phyloP scores from a whole-genome alignment of 2,888 invertebrate genomes.

The Eristalis intricaria region DNA sequence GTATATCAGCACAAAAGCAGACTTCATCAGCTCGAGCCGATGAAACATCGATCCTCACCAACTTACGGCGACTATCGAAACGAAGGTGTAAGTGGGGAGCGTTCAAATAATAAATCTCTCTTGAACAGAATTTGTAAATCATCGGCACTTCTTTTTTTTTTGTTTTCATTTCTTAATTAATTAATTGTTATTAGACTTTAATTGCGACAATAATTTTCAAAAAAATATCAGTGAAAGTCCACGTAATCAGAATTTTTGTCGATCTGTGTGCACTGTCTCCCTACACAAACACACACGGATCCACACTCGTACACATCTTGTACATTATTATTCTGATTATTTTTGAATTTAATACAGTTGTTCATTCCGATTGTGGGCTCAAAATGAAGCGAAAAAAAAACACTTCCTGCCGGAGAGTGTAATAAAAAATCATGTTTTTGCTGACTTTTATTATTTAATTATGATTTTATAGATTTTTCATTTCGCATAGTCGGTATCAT shows the following conservation, averaged over 20 bases:
- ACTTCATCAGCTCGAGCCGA: neutral
- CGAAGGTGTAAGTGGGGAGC: neutral
- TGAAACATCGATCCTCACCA: neutral
- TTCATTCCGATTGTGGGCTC: neutral
- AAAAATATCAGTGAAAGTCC: slow-evolving; percentile 50
- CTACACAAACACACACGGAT: neutral
- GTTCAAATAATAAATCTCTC: slow-evolving; percentile 47
- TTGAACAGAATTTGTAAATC: slow-evolving; percentile 26
- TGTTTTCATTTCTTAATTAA: slow-evolving; percentile 72
- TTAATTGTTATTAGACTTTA: slow-evolving; percentile 75
- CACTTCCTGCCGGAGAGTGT: slow-evolving; percentile 23
- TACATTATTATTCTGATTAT: slow-evolving; percentile 1
- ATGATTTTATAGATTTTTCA: slow-evolving; percentile 42
- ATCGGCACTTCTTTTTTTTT: slow-evolving; percentile 45
- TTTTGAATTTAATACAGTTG: slow-evolving; percentile 20
- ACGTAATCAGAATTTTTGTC: slow-evolving; percentile 29
- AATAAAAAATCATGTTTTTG: slow-evolving; percentile 78
- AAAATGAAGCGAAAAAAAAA: slow-evolving; percentile 6
- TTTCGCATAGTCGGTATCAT: neutral
- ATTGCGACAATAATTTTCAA: slow-evolving; percentile 72
- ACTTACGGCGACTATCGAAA: neutral
- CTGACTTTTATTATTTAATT: slow-evolving; percentile 80
- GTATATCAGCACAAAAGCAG: neutral
- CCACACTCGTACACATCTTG: neutral
- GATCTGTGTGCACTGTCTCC: neutral